Evolutionary conservation across 2,888 invertebrate species (phyloP), one percentile per base, ranked within the genome.

Genomic region (Netelia fuscicornis): DNA sequence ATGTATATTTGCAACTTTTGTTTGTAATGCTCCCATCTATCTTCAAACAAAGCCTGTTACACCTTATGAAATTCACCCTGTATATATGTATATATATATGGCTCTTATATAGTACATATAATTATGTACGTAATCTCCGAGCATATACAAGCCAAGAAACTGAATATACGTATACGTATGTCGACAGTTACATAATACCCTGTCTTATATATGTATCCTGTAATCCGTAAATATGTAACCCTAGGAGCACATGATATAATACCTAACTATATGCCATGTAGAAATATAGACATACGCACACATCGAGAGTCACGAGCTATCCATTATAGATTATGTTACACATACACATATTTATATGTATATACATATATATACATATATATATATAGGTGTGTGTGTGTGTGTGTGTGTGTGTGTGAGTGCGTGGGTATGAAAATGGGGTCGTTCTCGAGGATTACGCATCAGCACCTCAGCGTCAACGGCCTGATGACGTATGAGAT

Each of bases 151-250:
- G 54, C 17, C 54, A 54, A 54, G 11, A 54, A 2, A 30, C 5
- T 5, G 30, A 30, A 30, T 30, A 11, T 13, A 37, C 70, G n/a
- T 70, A 54, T 52, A 70, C 30, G 54, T 17, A 54, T n/a, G 54
- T 1, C 54, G 54, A 30, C 37, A 70, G 48, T 48, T 68, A 30
- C 13, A 44, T 48, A 78, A 78, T 68, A 60, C 42, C 67, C 11
- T n/a, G 67, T 44, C 67, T 58, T 58, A 44, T 68, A 54, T 25
- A 30, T 48, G 64, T 52, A 42, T 83, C 56, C 30, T 80, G 72
- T 77, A 84, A 84, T 81, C 81, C 72, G 77, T 84, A 81, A 77
- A 78, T 78, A 81, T 84, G 77, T 81, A 84, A 72, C 68, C 54
- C 44, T 25, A 54, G 54, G 9, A 71, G 30, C 70, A 54, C 30